These are phyloP conservation scores for Colistium nudipinnis DNA, from an alignment of 2,113 vertebrate genomes.

Conservation along the genomic window DNA sequence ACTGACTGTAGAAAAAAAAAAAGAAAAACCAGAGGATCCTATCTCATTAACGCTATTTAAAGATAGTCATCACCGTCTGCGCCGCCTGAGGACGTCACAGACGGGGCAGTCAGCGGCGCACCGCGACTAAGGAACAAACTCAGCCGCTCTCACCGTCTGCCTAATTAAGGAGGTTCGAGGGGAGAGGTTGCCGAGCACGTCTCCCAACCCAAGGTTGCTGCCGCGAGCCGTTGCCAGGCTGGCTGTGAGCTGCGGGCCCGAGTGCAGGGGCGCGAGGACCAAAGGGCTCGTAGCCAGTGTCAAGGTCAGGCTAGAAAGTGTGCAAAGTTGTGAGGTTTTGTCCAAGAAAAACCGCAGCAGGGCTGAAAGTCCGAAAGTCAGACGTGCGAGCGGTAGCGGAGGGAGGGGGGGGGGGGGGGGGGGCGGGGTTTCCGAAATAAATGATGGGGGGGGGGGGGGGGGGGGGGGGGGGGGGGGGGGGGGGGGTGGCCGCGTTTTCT, in stretches of 20 bases:
- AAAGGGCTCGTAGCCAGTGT: constrained; percentile 45
- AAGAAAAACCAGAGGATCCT: constrained; percentile 1
- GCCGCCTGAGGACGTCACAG: neutral
- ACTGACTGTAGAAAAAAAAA: constrained; percentile 8
- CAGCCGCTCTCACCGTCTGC: constrained; percentile 26
- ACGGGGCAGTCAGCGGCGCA: constrained; percentile 4
- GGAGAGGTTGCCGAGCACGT: constrained; percentile 29
- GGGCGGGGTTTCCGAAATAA: constrained; percentile 42
- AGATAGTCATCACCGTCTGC: constrained; percentile 30
- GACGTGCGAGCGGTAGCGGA: constrained; percentile 14
- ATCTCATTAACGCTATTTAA: constrained; percentile 8
- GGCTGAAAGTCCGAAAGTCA: constrained; percentile 44
- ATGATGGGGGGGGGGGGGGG: constrained; percentile 9
- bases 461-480: neutral
- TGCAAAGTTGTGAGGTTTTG: constrained; percentile 11
- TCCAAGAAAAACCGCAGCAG: constrained; percentile 26
- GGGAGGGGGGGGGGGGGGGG: neutral
- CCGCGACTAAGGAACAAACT: constrained; percentile 13
- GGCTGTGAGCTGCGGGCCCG: constrained; percentile 44
- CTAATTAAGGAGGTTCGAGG: constrained; percentile 58
- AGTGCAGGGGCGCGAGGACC: constrained; percentile 53
- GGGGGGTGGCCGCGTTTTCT: no score
- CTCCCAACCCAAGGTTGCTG: constrained; percentile 67
- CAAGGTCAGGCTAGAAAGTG: constrained; percentile 64
- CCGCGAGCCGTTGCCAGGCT: constrained; percentile 64